Evolutionary conservation across 2,888 invertebrate genomes (phyloP), one percentile per base, ranked within the genome.

Genomic region (Tinea semifulvella): DNA sequence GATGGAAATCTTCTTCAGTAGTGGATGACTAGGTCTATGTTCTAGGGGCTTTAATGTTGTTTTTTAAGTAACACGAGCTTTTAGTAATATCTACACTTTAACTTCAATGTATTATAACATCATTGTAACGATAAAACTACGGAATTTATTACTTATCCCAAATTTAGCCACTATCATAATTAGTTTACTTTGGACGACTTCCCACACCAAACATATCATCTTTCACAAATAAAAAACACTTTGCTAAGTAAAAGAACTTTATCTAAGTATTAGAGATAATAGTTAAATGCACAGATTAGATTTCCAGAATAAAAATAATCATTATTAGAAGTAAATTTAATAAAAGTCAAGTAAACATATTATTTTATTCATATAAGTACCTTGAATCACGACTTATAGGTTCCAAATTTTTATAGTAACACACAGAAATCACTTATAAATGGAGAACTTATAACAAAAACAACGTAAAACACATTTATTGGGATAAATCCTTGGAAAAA

Each of bases 171-270:
- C 40, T 20, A 38, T 40, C 22, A 13, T 22, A 22, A 40, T 40
- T 40, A 40, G 40, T 40, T 40, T 40, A 40, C 22, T 13, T 40
- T 40, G 40, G 40, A 40, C 40, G 14, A 22, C 22, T 40, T 40
- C 40, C 40, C 40, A 40, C 20, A n/a, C n/a, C 22, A 36, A 36
- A 36, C 36, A 36, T 16, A 18, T 18, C 36, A 16, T 36, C 16
- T 36, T 36, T 10, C 18, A 36, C 36, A 36, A 16, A 18, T 36
- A 36, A 18, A 36, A 36, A 36, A 11, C 16, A 10, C 7, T 36
- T 11, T 31, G 14, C 31, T 11, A 31, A 31, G 31, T 11, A 31
- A 31, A 31, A 36, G 18, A 18, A 18, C 10, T 36, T 36, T 18
- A 36, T 36, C 36, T 18, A 36, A 36, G 36, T 18, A 16, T 16